Percentiles rank a stretch among this genome's conserved stretches.
Conservation (phyloP, 2,797 vertebrate genomes). For the Lates japonicus region DNA sequence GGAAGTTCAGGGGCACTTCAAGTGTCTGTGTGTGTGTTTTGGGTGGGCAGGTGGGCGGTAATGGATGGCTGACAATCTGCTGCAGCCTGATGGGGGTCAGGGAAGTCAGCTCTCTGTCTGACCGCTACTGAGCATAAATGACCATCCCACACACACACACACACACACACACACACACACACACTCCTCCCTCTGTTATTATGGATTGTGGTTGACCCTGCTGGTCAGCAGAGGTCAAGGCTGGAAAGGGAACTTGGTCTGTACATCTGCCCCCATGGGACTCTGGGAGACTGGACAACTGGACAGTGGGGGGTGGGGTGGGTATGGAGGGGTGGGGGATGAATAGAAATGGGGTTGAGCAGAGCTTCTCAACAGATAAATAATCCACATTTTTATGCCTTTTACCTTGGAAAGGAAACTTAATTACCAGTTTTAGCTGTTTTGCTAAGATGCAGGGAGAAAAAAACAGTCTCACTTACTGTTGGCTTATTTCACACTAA, state of each 20-base stretch:
- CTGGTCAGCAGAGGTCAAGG: conserved; percentile 71
- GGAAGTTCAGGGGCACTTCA: conserved; percentile 17
- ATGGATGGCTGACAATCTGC: conserved; percentile 81
- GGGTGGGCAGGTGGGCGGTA: conserved; percentile 46
- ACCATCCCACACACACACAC: conserved; percentile 12
- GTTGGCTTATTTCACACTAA: neutral
- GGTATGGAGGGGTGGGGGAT: neutral
- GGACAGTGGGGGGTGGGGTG: conserved; percentile 19
- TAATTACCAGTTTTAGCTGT: neutral
- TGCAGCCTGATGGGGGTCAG: conserved; percentile 75
- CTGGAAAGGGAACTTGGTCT: conserved; percentile 59
- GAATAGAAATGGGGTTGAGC: neutral
- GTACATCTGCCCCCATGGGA: conserved; percentile 47
- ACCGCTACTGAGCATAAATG: conserved; percentile 33
- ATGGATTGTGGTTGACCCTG: conserved; percentile 62
- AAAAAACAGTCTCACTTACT: neutral
- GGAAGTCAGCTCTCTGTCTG: conserved; percentile 49
- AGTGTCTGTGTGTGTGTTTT: conserved; percentile 18
- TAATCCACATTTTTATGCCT: neutral
- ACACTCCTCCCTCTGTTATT: conserved; percentile 21
- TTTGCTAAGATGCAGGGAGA: neutral
- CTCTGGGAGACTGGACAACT: conserved; percentile 50
- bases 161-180: conserved; percentile 11
- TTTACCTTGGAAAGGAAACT: neutral
- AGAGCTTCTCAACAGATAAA: neutral